Conservation (phyloP, 2,797 vertebrate species). For the Cryptoprocta ferox region DNA sequence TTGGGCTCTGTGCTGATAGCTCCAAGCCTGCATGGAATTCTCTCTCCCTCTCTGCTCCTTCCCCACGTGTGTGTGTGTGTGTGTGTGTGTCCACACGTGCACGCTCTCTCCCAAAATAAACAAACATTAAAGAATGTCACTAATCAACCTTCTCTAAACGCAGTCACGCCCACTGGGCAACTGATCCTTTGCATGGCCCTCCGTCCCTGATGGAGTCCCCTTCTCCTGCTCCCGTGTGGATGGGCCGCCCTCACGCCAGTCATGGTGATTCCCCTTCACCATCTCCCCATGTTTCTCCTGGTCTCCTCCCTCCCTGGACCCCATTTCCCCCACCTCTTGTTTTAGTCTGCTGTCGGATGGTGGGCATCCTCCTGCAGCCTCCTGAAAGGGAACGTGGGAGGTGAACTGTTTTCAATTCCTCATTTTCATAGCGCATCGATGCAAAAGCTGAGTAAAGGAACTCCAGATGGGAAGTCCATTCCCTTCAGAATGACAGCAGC, state of each 20-base stretch:
- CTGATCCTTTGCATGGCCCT: not conserved
- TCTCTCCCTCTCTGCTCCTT: too few species aligned
- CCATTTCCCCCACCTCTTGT: not conserved
- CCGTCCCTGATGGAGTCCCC: not conserved
- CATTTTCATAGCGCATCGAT: not conserved
- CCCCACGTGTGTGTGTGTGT: too few species aligned
- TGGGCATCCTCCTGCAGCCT: too few species aligned
- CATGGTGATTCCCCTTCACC: not conserved
- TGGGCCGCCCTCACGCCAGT: not conserved
- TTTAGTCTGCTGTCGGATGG: not conserved
- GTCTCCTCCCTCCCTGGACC: not conserved
- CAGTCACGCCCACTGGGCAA: accelerated
- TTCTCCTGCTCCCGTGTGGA: not conserved
- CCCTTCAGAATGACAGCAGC: not conserved
- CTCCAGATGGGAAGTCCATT: not conserved
- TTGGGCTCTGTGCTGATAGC: too few species aligned
- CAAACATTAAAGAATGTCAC: not conserved
- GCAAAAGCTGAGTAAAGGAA: not conserved
- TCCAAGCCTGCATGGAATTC: too few species aligned
- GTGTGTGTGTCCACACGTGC: too few species aligned
- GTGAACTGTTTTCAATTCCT: not conserved
- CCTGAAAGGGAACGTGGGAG: not conserved
- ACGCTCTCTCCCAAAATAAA: too few species aligned
- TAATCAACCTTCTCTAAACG: not conserved
- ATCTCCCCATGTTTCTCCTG: not conserved